Evolutionary conservation across 2,113 vertebrate genomes (phyloP), one percentile per base, ranked within the genome.

Genomic region (Lucifuga dentata): DNA sequence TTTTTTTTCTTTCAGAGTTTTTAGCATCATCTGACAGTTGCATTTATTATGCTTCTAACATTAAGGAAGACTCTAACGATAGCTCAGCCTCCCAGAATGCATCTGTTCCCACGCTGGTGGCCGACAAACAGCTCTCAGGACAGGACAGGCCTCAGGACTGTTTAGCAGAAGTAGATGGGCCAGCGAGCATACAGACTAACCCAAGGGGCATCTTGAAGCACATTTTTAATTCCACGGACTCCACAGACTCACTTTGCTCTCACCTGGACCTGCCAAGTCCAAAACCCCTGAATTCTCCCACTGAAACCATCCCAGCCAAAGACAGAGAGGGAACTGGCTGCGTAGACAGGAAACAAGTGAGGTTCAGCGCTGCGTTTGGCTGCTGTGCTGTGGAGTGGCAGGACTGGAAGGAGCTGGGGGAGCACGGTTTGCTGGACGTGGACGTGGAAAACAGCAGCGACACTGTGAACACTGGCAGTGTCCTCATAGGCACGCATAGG

Each of bases 341-440:
- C 2, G 44, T 81, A 44, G 95, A 95, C 64, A 93, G 88, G 32
- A 97, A 96, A 65, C 94, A 95, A 55, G 95, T 95, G 76, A 92
- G 93, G 41, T 96, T 95, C 68, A 94, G 90, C 4, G 70, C 91
- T 21, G 76, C 46, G 1, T 49, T 83, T 2, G 39, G 53, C 40
- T 72, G 78, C 58, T 84, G 61, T 8, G 69, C 76, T n/a, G 60
- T 52, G 55, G 75, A 78, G 2, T 73, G 73, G 61, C 72, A 59
- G 3, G 77, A 51, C 0, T 45, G 68, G n/a, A 84, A 44, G 50
- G 91, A 94, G 81, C 52, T 86, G n/a, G 89, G 76, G 56, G 91
- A 95, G 41, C 85, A 91, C 58, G 62, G 43, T 68, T 68, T 94
- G 36, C 84, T 95, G 70, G 93, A 95, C 5, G 13, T 76, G 1